These are phyloP conservation scores for Apotomis capreana DNA, from an alignment of 2,888 invertebrate species.

Conservation along the genomic window DNA sequence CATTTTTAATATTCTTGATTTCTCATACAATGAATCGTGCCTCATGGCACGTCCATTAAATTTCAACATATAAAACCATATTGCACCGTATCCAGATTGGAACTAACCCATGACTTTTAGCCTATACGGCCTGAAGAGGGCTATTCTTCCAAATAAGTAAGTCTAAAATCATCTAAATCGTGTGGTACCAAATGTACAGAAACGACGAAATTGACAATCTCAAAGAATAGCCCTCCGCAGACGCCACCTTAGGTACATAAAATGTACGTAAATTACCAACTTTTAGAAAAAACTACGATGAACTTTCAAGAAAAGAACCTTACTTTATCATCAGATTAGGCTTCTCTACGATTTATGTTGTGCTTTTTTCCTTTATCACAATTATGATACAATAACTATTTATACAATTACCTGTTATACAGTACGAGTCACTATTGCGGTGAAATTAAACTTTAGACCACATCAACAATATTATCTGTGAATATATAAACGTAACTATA, in stretches of 20 bases:
- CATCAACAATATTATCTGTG: constrained; percentile 55
- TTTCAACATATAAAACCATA: constrained; percentile 59
- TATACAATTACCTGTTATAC: constrained; percentile 73
- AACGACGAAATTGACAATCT: not conserved
- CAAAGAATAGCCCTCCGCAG: constrained; percentile 50
- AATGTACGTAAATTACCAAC: constrained; percentile 64
- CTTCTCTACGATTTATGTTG: constrained; percentile 77
- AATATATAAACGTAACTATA: constrained; percentile 38
- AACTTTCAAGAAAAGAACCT: constrained; percentile 66
- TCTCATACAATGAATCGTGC: constrained; percentile 47
- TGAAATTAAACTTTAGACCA: constrained; percentile 64
- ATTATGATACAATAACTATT: constrained; percentile 72
- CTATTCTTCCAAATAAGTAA: not conserved
- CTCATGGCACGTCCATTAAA: constrained; percentile 49
- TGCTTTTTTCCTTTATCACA: constrained; percentile 81
- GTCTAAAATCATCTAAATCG: not conserved
- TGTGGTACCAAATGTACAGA: not conserved
- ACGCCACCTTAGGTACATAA: constrained; percentile 59
- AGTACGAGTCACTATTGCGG: constrained; percentile 53
- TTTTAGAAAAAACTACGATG: constrained; percentile 69
- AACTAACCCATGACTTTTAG: constrained; percentile 59
- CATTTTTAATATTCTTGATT: constrained; percentile 27
- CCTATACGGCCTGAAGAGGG: constrained; percentile 52
- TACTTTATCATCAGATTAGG: constrained; percentile 76
- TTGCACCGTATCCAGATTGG: constrained; percentile 70